A percentile compares a stretch with the other conserved stretches of the same genome.
These are phyloP conservation scores for Orthonyx spaldingii DNA, from an alignment of 2,113 vertebrate genomes.

Conservation along the genomic window DNA sequence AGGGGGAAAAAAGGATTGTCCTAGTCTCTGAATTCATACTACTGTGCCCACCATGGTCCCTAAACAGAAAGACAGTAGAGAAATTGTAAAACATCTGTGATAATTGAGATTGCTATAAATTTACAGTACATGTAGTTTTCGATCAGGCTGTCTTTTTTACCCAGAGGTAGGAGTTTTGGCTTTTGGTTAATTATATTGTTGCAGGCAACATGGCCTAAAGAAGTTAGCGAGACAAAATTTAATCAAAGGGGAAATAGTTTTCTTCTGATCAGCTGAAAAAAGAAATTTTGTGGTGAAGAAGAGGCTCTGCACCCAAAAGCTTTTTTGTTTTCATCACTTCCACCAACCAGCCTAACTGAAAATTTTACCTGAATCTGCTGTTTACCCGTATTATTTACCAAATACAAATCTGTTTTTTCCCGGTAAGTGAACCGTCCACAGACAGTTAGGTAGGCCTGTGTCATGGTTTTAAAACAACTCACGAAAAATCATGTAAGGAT, in stretches of 20 bases:
- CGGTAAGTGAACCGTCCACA: not conserved
- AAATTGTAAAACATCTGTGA: not conserved
- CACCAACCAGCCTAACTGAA: not conserved
- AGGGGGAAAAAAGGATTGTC: fast-evolving
- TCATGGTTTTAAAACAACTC: no score
- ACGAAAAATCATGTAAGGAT: no score
- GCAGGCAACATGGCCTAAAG: not conserved
- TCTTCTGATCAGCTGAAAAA: not conserved
- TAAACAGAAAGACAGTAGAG: not conserved
- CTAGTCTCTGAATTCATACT: not conserved
- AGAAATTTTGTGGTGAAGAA: fast-evolving
- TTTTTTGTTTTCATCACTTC: not conserved
- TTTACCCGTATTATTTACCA: not conserved
- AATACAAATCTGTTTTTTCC: not conserved
- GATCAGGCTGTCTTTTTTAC: not conserved
- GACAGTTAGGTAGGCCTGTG: no score
- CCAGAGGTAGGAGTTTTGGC: not conserved
- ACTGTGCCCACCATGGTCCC: not conserved
- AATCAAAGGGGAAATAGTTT: not conserved
- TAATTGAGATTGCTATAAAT: not conserved
- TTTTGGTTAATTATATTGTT: not conserved
- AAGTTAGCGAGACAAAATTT: not conserved
- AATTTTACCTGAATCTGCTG: not conserved
- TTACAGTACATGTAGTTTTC: not conserved
- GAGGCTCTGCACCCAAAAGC: not conserved